Percentiles rank a stretch among this genome's conserved stretches.
Evolutionary conservation across 2,888 invertebrate species (phyloP).

Genomic region (Proisotoma minuta): DNA sequence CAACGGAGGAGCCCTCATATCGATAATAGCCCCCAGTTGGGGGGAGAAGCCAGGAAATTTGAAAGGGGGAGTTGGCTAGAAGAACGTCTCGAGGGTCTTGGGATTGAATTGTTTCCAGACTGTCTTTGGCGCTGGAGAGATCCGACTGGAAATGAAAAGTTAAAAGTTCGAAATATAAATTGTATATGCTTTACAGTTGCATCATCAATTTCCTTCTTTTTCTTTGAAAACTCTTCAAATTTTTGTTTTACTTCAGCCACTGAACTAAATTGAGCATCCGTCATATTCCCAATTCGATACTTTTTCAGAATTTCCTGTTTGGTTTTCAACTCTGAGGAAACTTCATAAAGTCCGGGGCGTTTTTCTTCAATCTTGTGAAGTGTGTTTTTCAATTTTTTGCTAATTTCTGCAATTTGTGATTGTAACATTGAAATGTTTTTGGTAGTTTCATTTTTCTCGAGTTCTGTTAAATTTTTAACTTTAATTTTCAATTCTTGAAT

Average conservation of each 20-base stretch:
- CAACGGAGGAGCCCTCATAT: slow-evolving; percentile 32
- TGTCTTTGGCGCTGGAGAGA: background rate
- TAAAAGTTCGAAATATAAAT: background rate
- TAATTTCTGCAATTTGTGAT: background rate
- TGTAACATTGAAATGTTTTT: background rate
- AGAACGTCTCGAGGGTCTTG: background rate
- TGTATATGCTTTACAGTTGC: background rate
- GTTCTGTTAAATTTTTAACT: background rate
- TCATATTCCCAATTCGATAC: background rate
- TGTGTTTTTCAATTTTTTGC: too few species aligned
- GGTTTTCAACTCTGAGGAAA: background rate
- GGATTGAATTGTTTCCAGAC: background rate
- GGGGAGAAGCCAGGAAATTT: slow-evolving; percentile 31
- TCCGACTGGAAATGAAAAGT: background rate
- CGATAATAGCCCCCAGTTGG: slow-evolving; percentile 22
- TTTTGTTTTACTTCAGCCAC: background rate
- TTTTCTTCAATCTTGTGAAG: too few species aligned
- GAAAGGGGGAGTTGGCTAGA: background rate
- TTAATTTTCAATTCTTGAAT: background rate
- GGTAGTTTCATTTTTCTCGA: background rate
- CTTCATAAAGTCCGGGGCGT: background rate
- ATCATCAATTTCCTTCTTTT: background rate
- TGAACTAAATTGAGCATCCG: background rate
- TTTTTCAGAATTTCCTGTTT: background rate
- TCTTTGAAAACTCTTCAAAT: background rate